Evolutionary conservation across 1,140 invertebrate genomes (phyloP), one percentile per base, ranked within the genome.

Genomic region (Polypedilum pembai): DNA sequence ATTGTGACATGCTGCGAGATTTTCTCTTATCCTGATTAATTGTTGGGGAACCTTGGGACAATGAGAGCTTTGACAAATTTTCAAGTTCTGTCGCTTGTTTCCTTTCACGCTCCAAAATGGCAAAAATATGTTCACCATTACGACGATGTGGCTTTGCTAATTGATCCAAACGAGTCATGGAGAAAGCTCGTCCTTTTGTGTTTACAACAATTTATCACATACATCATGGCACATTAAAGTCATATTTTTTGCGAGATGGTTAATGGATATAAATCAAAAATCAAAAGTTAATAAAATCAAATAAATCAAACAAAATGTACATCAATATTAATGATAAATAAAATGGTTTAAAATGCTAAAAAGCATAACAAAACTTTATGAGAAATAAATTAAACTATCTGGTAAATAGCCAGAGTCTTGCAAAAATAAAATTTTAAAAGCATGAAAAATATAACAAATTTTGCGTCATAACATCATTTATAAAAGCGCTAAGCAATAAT

Each of bases 91-190:
- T 77, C 72, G 81, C 80, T 1, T 77, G 76, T 76, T 78, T 79
- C 21, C 79, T 78, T 75, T 79, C 79, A 75, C 77, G 77, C 76
- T 81, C 78, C 79, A 80, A 75, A 73, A 80, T 79, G 73, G 80
- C 78, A 78, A 78, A 79, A 73, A 82, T 78, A 74, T 82, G 81
- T 75, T 82, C 86, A 76, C 82, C 81, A 78, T 84, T 82, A 77
- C 84, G 85, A 79, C 85, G 85, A 75, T 90, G 84, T 74, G 92
- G 91, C 83, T 89, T 89, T 78, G 91, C 86, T 83, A 94, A 85
- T 80, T 91, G 88, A 87, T 95, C 93, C 85, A 95, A 87, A 79
- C 94, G 89, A 78, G 92, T 92, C 92, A 95, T 94, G 80, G 93
- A 94, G 85, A 91, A 92, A 78, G 93, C 92, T 88, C 93, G 94